Evolutionary conservation across 1,140 invertebrate genomes (phyloP).

Genomic region (Galleria mellonella): DNA sequence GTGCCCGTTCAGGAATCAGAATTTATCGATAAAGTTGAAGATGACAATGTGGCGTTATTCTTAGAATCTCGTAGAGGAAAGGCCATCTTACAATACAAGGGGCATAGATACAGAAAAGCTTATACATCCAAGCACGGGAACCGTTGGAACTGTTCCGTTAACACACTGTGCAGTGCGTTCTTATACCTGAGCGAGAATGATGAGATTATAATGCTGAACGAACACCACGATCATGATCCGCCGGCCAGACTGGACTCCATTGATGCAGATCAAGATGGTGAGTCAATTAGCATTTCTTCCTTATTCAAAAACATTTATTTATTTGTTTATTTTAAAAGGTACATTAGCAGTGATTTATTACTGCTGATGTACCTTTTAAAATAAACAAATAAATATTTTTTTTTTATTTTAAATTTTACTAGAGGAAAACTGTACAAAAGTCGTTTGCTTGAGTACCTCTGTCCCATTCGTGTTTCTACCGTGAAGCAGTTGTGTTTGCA

Average conservation of each 20-base stretch:
- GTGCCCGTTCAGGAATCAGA: not conserved
- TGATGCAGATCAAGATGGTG: slow-evolving; percentile 25
- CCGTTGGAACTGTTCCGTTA: slow-evolving; percentile 40
- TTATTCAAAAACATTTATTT: too few species aligned
- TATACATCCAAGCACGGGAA: slow-evolving; percentile 32
- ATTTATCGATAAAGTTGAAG: not conserved
- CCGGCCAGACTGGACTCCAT: slow-evolving; percentile 6
- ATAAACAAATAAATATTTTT: too few species aligned
- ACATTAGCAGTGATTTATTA: too few species aligned
- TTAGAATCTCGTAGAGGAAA: slow-evolving; percentile 37
- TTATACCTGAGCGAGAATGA: slow-evolving; percentile 36
- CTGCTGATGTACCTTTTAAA: too few species aligned
- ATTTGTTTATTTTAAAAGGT: too few species aligned
- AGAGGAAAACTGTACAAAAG: too few species aligned
- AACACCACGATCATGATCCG: not conserved
- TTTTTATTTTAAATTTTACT: too few species aligned
- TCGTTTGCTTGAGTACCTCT: too few species aligned
- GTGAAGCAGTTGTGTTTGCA: too few species aligned
- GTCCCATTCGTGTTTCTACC: too few species aligned
- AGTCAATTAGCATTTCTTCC: slow-evolving; percentile 4
- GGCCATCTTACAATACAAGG: slow-evolving; percentile 39
- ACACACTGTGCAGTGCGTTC: slow-evolving; percentile 33
- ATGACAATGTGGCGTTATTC: slow-evolving; percentile 22
- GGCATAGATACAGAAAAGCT: slow-evolving; percentile 36
- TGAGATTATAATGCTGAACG: slow-evolving; percentile 30